Percentiles rank a stretch among this genome's conserved stretches.
These are phyloP conservation scores for Gymnosoma rotundatum DNA, from an alignment of 2,888 invertebrate genomes.

Conservation along the genomic window DNA sequence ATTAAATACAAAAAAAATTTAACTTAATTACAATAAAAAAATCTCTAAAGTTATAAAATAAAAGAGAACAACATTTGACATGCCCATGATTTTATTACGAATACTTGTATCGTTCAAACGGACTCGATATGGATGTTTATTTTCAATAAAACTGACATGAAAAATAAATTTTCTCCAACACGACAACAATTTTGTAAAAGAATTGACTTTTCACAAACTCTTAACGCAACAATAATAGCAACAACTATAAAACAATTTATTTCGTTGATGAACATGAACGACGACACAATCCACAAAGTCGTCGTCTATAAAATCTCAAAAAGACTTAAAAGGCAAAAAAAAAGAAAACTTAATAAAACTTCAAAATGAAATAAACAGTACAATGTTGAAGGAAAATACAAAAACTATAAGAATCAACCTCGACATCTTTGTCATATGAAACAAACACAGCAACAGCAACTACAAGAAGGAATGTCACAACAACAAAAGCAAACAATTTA, in stretches of 20 bases:
- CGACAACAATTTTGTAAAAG: constrained; percentile 68
- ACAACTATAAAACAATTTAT: constrained; percentile 23
- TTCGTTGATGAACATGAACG: constrained; percentile 62
- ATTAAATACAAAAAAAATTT: not conserved
- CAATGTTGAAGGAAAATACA: constrained; percentile 71
- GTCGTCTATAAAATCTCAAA: constrained; percentile 26
- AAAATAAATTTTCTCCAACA: constrained; percentile 65
- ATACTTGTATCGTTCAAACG: constrained; percentile 23
- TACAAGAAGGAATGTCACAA: constrained; percentile 44
- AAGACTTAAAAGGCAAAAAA: not conserved
- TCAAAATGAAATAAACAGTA: constrained; percentile 72
- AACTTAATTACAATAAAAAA: constrained; percentile 2
- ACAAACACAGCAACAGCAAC: constrained; percentile 7
- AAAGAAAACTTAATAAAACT: constrained; percentile 27
- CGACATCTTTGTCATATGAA: constrained; percentile 67
- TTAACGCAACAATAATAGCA: constrained; percentile 7
- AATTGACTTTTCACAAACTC: constrained; percentile 68
- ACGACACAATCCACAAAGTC: constrained; percentile 48
- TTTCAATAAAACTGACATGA: constrained; percentile 61
- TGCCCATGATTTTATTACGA: constrained; percentile 36
- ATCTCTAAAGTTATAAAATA: constrained; percentile 26
- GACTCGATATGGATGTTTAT: constrained; percentile 60
- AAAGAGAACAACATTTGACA: constrained; percentile 43
- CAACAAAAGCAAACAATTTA: not conserved
- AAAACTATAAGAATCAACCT: constrained; percentile 71